Conservation (phyloP, 2,888 invertebrate species). For the Diplazon laetatorius region DNA sequence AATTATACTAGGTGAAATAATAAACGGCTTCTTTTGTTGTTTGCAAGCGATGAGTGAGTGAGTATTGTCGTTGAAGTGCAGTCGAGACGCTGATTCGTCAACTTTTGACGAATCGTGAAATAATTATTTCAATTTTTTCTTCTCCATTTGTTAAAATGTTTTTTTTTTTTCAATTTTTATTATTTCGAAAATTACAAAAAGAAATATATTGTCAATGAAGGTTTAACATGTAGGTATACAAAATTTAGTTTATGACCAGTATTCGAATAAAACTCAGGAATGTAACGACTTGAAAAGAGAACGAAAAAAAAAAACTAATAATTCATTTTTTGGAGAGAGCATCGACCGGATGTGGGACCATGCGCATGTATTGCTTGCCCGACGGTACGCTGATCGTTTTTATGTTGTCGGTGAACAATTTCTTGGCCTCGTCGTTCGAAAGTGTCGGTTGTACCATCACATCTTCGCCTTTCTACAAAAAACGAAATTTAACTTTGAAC, state of each 20-base stretch:
- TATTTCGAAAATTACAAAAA: conserved; percentile 47
- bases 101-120: background rate
- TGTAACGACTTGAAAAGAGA: conserved; percentile 62
- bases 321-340: conserved; percentile 60
- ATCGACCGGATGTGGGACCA: conserved; percentile 85
- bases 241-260: conserved; percentile 57
- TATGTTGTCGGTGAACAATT: conserved; percentile 89
- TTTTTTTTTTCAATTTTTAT: conserved; percentile 31
- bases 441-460: conserved; percentile 96
- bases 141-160: conserved; percentile 8
- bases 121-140: background rate
- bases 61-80: conserved; percentile 30
- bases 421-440: conserved; percentile 87
- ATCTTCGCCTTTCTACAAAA: conserved; percentile 88
- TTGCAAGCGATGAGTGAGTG: conserved; percentile 76
- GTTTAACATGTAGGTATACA: conserved; percentile 52
- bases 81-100: conserved; percentile 7
- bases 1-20: conserved; percentile 81
- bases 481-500: no score
- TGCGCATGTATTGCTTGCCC: conserved; percentile 92
- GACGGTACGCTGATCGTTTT: conserved; percentile 90
- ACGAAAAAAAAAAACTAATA: no score
- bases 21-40: conserved; percentile 83
- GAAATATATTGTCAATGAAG: conserved; percentile 57
- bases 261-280: conserved; percentile 63